These are phyloP conservation scores for Lycaon pictus DNA, from an alignment of 2,113 vertebrate species.

Conservation along the genomic window DNA sequence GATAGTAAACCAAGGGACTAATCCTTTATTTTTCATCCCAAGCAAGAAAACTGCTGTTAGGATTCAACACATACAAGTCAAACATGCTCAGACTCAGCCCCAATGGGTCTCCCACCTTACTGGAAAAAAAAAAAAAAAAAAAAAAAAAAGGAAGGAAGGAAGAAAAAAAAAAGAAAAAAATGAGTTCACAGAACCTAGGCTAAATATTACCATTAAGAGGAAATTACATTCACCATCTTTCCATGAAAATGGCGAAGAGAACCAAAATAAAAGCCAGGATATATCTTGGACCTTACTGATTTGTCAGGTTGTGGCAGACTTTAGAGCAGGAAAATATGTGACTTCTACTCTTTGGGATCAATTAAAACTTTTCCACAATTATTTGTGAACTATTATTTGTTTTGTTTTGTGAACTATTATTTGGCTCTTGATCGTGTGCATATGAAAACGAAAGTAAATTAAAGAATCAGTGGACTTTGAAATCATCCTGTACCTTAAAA, in stretches of 20 bases:
- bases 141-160: background rate
- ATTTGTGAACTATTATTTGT: background rate
- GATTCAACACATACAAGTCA: background rate
- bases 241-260: constrained; percentile 17
- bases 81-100: background rate
- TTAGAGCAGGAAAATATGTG: background rate
- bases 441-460: background rate
- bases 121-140: background rate
- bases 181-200: background rate
- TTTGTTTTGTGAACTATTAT: background rate
- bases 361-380: background rate
- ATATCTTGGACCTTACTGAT: background rate
- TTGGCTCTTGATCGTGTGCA: background rate
- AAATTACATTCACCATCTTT: background rate
- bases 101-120: background rate
- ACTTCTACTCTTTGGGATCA: constrained; percentile 2
- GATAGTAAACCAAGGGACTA: background rate
- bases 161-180: background rate
- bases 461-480: background rate
- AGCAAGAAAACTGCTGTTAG: background rate
- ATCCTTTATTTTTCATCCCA: background rate
- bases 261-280: background rate
- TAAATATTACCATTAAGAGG: background rate
- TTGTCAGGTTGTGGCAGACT: background rate
- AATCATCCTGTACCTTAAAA: background rate